A percentile compares a stretch with the other conserved stretches of the same genome.
phyloP scores from a whole-genome alignment of 2,113 vertebrate species.

The Anoura caudifer region DNA sequence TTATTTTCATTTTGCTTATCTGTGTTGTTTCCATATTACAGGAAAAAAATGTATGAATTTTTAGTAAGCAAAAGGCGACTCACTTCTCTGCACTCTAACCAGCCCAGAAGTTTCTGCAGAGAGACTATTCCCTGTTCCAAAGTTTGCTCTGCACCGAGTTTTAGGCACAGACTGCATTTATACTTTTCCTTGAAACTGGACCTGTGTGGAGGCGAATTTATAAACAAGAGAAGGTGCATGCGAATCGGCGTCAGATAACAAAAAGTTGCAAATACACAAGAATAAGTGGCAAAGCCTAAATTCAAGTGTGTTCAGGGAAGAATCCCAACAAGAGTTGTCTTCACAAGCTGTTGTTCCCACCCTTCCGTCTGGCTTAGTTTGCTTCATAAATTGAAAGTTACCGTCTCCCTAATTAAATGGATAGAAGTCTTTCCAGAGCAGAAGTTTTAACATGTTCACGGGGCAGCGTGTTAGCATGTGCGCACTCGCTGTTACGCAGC shows the following conservation, averaged over 20 bases:
- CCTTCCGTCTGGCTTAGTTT: background rate
- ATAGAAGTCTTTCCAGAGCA: background rate
- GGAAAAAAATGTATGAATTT: background rate
- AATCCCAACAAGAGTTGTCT: rapidly evolving
- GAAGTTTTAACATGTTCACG: background rate
- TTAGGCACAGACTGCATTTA: background rate
- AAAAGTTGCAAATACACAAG: background rate
- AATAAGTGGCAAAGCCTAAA: background rate
- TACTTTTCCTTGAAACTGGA: background rate
- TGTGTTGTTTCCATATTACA: background rate
- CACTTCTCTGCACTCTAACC: background rate
- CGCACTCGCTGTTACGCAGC: background rate
- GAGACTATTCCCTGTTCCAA: background rate
- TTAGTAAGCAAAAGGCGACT: background rate
- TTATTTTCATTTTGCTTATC: background rate
- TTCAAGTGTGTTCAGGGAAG: background rate
- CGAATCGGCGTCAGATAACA: background rate
- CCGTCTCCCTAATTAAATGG: background rate
- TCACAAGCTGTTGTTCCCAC: rapidly evolving
- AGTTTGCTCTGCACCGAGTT: background rate
- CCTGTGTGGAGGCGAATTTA: background rate
- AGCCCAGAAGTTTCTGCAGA: background rate
- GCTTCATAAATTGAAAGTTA: background rate
- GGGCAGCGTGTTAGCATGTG: background rate
- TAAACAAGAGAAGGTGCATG: background rate